phyloP scores from a whole-genome alignment of 53 echinoderm and acorn worm genomes.

The Stichopus horrens region DNA sequence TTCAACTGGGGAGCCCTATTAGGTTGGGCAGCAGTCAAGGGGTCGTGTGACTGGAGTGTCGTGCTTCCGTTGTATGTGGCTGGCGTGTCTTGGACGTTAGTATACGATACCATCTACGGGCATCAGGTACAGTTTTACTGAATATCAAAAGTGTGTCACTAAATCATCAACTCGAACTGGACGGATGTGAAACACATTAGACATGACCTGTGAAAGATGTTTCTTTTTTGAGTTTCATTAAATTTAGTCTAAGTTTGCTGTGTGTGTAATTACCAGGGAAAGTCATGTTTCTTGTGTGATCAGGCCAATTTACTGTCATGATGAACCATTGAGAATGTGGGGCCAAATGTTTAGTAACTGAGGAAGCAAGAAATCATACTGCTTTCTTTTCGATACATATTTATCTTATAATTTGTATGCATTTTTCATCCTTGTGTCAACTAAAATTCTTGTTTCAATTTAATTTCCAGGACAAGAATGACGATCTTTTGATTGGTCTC shows the following conservation, averaged over 20 bases:
- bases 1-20: conserved; percentile 91
- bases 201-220: neutral
- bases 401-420: no score
- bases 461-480: conserved; percentile 77
- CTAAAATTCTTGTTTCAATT: neutral
- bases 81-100: conserved; percentile 83
- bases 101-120: conserved; percentile 97
- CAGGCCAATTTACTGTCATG: no score
- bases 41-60: conserved; percentile 95
- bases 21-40: conserved; percentile 86
- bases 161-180: neutral
- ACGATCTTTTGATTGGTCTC: conserved; percentile 84
- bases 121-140: conserved; percentile 71
- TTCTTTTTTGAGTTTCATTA: neutral
- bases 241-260: no score
- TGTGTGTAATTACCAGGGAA: no score
- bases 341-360: no score
- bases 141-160: no score
- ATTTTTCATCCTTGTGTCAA: no score
- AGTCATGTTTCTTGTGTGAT: no score
- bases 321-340: no score
- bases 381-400: no score
- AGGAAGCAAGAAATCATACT: no score
- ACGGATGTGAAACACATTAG: neutral
- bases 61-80: conserved; percentile 80